A percentile compares a stretch with the other conserved stretches of the same genome.
Conservation (phyloP, 1,140 invertebrate genomes). For the Pseudomyrmex concolor region DNA sequence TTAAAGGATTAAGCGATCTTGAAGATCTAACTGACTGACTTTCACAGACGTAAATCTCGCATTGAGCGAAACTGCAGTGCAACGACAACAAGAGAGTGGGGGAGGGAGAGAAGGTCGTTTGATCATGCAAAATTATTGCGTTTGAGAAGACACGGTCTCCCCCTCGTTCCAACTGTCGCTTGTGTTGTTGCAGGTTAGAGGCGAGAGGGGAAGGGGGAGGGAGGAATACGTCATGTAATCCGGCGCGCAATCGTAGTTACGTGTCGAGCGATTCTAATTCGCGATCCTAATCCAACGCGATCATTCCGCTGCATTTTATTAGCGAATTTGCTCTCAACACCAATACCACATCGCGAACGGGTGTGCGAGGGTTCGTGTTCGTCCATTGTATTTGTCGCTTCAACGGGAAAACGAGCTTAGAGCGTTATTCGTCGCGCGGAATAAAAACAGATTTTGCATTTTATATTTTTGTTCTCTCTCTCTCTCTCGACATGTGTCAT, state of each 20-base stretch:
- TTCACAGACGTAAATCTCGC: conserved; percentile 35
- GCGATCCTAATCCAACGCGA: conserved; percentile 36
- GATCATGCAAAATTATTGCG: conserved; percentile 58
- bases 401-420: conserved; percentile 3
- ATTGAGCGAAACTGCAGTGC: conserved; percentile 40
- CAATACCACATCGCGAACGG: conserved; percentile 35
- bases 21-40: conserved; percentile 30
- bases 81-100: background rate
- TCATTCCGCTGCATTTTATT: conserved; percentile 82
- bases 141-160: conserved; percentile 49
- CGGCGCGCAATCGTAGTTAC: conserved; percentile 56
- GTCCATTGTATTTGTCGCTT: conserved; percentile 69
- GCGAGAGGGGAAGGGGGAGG: conserved; percentile 29
- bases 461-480: too few species aligned
- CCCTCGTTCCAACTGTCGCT: conserved; percentile 72
- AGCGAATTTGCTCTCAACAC: conserved; percentile 80
- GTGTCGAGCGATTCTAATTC: conserved; percentile 74
- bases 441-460: too few species aligned
- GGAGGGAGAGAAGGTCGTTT: conserved; percentile 7
- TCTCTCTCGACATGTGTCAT: too few species aligned
- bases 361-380: conserved; percentile 61
- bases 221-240: conserved; percentile 67
- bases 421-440: background rate
- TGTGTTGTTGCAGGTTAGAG: conserved; percentile 75
- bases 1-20: conserved; percentile 38